A percentile compares a stretch with the other conserved stretches of the same genome.
phyloP scores from a whole-genome alignment of 2,797 vertebrate genomes.

The Picus viridis region DNA sequence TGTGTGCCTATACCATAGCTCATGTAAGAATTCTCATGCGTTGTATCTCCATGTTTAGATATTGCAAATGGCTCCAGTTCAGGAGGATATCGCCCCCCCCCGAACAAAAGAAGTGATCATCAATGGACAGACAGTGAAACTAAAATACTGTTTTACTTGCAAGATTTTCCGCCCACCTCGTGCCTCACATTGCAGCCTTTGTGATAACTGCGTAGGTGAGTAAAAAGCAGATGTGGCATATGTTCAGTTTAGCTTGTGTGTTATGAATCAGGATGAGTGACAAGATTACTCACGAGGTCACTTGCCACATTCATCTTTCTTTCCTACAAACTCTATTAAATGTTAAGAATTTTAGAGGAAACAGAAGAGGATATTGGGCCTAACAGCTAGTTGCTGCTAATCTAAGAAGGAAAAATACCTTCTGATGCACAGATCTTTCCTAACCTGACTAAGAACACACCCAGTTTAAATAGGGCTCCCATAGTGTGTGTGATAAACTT shows the following conservation, averaged over 20 bases:
- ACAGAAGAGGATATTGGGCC: background rate
- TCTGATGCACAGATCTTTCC: background rate
- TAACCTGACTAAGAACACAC: background rate
- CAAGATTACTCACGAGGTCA: background rate
- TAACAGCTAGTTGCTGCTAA: background rate
- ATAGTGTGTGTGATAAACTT: fast-evolving
- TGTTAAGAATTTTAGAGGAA: background rate
- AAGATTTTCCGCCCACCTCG: slow-evolving; percentile 98
- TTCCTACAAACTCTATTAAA: background rate
- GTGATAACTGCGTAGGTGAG: slow-evolving; percentile 99
- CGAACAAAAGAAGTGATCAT: slow-evolving; percentile 97
- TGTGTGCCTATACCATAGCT: background rate
- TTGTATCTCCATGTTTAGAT: slow-evolving; percentile 78
- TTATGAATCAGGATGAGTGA: background rate
- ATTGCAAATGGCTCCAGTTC: slow-evolving; percentile 91
- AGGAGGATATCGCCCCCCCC: slow-evolving; percentile 92
- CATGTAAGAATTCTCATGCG: background rate
- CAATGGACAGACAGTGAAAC: slow-evolving; percentile 96
- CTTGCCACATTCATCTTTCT: background rate
- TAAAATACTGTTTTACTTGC: slow-evolving; percentile 99
- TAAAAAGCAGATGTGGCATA: background rate
- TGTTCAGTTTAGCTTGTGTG: background rate
- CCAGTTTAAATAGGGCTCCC: fast-evolving
- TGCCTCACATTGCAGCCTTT: slow-evolving; percentile 98
- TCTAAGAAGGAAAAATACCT: background rate